Conservation (phyloP, 1,140 invertebrate species). For the Pentalonia nigronervosa region DNA sequence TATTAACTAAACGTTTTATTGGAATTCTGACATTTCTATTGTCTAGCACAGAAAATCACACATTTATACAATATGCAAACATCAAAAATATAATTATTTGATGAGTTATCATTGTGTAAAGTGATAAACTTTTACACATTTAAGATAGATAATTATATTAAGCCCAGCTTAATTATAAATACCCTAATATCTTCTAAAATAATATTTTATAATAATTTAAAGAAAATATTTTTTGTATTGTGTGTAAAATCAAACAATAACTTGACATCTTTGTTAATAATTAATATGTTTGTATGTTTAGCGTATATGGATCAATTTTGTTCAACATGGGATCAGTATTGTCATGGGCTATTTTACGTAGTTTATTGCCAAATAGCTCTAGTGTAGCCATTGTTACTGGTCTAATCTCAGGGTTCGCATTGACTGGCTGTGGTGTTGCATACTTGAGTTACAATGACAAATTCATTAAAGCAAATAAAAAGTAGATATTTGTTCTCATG, state of each 20-base stretch:
- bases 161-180: too few relatives aligned
- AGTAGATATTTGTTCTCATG: background rate
- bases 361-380: conserved; percentile 72
- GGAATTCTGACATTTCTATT: too few relatives aligned
- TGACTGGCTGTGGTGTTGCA: conserved; percentile 61
- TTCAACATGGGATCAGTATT: conserved; percentile 78
- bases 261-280: background rate
- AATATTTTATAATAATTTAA: too few relatives aligned
- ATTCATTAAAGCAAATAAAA: conserved; percentile 10
- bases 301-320: conserved; percentile 71
- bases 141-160: too few relatives aligned
- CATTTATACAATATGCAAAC: too few relatives aligned
- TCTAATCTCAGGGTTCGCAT: conserved; percentile 68
- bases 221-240: too few relatives aligned
- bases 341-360: conserved; percentile 75
- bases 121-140: too few relatives aligned
- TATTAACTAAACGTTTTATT: too few relatives aligned
- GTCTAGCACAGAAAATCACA: too few relatives aligned
- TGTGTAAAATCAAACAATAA: background rate
- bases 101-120: too few relatives aligned
- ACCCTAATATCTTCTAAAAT: too few relatives aligned
- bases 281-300: conserved; percentile 62
- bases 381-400: conserved; percentile 70
- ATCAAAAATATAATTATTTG: too few relatives aligned
- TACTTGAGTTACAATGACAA: conserved; percentile 37